Evolutionary conservation across 2,888 invertebrate genomes (phyloP).

Genomic region (Chymomyza amoena): DNA sequence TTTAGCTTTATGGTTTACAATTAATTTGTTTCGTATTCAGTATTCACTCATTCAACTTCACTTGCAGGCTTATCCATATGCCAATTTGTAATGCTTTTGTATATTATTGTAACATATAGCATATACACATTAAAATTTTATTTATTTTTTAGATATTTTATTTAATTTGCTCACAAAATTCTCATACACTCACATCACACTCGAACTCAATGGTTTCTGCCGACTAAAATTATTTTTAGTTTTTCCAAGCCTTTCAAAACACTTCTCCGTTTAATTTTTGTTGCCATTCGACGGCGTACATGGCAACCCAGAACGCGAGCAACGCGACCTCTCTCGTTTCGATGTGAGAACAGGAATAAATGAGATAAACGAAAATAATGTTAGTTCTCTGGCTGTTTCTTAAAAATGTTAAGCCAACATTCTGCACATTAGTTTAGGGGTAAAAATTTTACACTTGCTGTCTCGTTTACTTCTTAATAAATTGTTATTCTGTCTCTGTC

Average conservation of each 20-base stretch:
- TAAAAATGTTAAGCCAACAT: neutral
- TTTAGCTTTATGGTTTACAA: neutral
- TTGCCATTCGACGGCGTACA: neutral
- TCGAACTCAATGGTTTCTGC: no score
- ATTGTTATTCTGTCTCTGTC: no score
- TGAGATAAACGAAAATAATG: neutral
- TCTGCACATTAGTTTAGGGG: neutral
- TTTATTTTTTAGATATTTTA: no score
- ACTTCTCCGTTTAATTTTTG: neutral
- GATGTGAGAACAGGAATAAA: neutral
- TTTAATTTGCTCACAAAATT: no score
- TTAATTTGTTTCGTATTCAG: slow-evolving; percentile 24
- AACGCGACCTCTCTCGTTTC: neutral
- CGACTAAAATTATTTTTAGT: neutral
- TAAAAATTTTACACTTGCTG: neutral
- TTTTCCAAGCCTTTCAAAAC: neutral
- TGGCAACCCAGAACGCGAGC: neutral
- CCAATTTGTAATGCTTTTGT: no score
- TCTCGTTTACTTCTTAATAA: no score
- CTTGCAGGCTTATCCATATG: no score
- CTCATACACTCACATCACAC: no score
- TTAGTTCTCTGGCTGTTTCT: neutral
- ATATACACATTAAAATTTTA: no score
- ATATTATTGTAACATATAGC: no score
- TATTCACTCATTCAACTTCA: slow-evolving; percentile 16